These are phyloP conservation scores for Tonatia bakeri DNA, from an alignment of 2,113 vertebrate species.

Conservation along the genomic window DNA sequence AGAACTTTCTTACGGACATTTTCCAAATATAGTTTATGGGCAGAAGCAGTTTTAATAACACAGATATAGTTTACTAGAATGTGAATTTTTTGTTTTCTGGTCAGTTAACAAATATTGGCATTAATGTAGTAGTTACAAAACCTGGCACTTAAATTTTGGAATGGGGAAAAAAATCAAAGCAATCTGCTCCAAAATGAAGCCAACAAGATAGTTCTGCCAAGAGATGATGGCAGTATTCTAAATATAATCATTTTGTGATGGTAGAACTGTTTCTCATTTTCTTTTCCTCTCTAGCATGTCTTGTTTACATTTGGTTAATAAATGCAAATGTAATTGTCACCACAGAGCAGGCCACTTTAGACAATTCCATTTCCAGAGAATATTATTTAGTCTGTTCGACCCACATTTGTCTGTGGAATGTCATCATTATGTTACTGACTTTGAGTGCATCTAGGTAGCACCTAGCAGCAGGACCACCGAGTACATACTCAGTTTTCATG, in stretches of 20 bases:
- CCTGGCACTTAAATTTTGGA: conserved; percentile 53
- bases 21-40: neutral
- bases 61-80: neutral
- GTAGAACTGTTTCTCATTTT: conserved; percentile 23
- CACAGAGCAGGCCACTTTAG: neutral
- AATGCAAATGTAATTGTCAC: neutral
- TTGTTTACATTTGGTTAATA: conserved; percentile 42
- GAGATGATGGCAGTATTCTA: conserved; percentile 41
- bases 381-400: neutral
- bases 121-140: conserved; percentile 29
- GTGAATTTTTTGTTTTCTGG: conserved; percentile 42
- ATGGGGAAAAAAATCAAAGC: conserved; percentile 10
- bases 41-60: neutral
- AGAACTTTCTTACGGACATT: neutral
- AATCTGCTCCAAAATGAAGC: conserved; percentile 63
- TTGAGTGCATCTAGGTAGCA: neutral
- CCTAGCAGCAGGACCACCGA: neutral
- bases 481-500: neutral
- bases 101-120: conserved; percentile 62
- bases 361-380: neutral
- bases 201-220: conserved; percentile 57
- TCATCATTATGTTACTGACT: neutral
- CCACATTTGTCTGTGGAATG: neutral
- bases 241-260: conserved; percentile 28
- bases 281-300: neutral